Evolutionary conservation across 2,113 vertebrate species (phyloP), one percentile per base, ranked within the genome.

Genomic region (Alaudala cheleensis): DNA sequence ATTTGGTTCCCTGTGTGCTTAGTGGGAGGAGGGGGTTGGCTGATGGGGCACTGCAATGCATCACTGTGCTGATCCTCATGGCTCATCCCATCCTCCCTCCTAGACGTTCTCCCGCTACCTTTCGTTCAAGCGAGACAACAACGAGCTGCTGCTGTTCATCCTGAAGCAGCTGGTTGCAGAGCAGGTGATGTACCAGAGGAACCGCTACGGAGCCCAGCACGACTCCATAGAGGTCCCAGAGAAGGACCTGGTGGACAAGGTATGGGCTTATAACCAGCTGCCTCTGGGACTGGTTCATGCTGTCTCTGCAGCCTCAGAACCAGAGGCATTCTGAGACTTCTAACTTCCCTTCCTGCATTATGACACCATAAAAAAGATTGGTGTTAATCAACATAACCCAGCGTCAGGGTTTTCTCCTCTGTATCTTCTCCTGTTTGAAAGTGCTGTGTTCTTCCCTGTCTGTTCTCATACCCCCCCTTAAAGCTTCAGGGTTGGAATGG

Each of bases 71-170:
- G 72, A 84, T 51, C 53, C 29, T 67, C 51, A 45, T 60, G 70
- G 42, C 64, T 92, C 20, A 3, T 47, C 15, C 61, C n/a, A 12
- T 31, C 69, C 80, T 44, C 29, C 23, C 44, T 80, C 17, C 12
- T 72, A 99, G 99, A 99, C 99, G 0, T 99, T 99, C n/a, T 97
- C 99, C 19, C 98, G 99, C 29, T 99, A 99, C 94, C 98, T 99
- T 72, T 98, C 99, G 1, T 99, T 99, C 98, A 98, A 98, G 51
- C 95, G 98, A 20, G 99, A 99, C 98, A 99, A 99, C 98, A 99
- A 99, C 0, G 99, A 99, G 96, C 98, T 99, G 47, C 97, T 99
- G 96, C 98, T 99, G 40, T 99, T 99, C 97, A 98, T 99, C 92
- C 98, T 99, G 87, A 99, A 99, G 93, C 99, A 99, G 98, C 96